These are phyloP conservation scores for Laticauda colubrina DNA, from an alignment of 2,113 vertebrate genomes.

Conservation along the genomic window DNA sequence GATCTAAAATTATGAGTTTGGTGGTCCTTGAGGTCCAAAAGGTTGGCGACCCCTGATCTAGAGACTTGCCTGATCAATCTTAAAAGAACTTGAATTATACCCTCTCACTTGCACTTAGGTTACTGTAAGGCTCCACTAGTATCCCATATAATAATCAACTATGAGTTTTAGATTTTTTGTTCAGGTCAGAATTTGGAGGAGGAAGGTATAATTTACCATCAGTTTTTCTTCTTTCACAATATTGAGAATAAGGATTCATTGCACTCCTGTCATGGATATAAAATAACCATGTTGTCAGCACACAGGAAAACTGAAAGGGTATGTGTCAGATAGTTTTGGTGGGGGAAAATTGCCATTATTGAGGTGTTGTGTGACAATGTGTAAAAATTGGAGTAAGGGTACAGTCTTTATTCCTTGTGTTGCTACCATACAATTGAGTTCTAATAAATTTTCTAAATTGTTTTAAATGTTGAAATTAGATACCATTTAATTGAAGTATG, in stretches of 20 bases:
- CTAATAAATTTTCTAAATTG: not conserved
- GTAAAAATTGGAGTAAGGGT: not conserved
- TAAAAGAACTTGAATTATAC: not conserved
- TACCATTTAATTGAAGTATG: not conserved
- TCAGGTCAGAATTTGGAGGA: not conserved
- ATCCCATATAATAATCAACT: not conserved
- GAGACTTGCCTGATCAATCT: not conserved
- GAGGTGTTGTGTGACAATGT: not conserved
- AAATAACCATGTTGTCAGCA: not conserved
- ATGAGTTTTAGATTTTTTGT: not conserved
- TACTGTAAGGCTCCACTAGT: not conserved
- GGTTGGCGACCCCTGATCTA: too few species aligned
- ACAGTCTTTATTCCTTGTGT: not conserved
- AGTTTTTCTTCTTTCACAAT: not conserved
- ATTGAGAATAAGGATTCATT: not conserved
- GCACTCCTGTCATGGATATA: not conserved
- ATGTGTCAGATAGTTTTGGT: not conserved
- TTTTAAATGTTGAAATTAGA: not conserved
- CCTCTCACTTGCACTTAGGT: not conserved
- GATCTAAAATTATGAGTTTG: too few species aligned
- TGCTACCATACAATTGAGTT: not conserved
- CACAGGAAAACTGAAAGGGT: not conserved
- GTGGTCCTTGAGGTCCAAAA: too few species aligned
- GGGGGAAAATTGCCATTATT: not conserved
- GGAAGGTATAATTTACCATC: not conserved